Base-by-base conservation (phyloP, 2,888 invertebrate species). In the Omphaloscelis lunosa region DNA sequence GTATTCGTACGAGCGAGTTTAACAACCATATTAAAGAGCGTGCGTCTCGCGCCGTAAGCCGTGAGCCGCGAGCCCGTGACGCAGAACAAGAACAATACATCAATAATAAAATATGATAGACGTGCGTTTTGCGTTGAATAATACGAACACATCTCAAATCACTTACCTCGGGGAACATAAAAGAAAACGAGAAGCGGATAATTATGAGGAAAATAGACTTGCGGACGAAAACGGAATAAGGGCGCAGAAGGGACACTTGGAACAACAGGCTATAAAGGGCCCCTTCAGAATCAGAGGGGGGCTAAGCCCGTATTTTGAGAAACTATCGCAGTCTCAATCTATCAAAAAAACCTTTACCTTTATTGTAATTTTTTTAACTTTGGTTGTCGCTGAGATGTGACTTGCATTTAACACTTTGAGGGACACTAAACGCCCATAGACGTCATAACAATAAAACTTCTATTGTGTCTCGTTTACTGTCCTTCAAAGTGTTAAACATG, bases 181-280 rank as follows among this genome's bases (percentile, higher is more conserved):
- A 68, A 51, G 12, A 56, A 82, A 75, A 63, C 29, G 62, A 23
- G 23, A 59, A 68, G 45, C 80, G 56, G 58, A 53, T 56, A n/a
- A n/a, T n/a, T n/a, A 72, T 80, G 39, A 63, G 62, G n/a, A 65
- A 72, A 67, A 70, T 41, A 79, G 66, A 48, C 39, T 48, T 34
- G 41, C 66, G 23, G 17, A 11, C 4, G 11, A 15, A 72, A 23
- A 27, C 12, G 6, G n/a, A 17, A 15, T 20, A 1, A 3, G 9
- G 9, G 6, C 11, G 27, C 66, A 79, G 66, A 70, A 71, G 61
- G 12, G 8, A 11, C 29, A 20, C 20, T 51, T 23, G 51, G n/a
- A 17, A 17, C 48, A 23, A 3, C 12, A 23, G 39, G 27, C 17
- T 27, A 74, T 45, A 27, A 48, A 27, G 6, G 4, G 17, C 62